Percentiles rank a stretch among this genome's conserved stretches.
Evolutionary conservation across 2,797 vertebrate species (phyloP).

Genomic region (Alauda arvensis): DNA sequence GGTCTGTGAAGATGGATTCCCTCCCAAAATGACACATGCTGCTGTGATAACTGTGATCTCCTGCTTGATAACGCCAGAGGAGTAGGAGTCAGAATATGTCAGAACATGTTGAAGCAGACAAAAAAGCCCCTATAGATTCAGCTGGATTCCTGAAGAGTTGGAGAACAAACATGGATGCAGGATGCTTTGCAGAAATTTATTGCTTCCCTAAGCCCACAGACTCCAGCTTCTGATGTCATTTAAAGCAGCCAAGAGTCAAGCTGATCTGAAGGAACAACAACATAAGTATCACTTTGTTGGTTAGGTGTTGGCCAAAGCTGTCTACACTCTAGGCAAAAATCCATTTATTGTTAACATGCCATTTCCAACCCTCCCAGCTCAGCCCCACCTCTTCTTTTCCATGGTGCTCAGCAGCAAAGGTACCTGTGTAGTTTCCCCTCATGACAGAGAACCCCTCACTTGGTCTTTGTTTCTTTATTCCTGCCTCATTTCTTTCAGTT

Average conservation of each 20-base stretch:
- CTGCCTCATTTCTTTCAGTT: background rate
- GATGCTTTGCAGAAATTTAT: background rate
- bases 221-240: background rate
- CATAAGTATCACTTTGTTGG: background rate
- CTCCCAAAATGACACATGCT: background rate
- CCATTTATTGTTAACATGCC: background rate
- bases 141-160: background rate
- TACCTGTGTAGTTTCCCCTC: background rate
- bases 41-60: background rate
- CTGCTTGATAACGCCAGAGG: background rate
- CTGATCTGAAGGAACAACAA: background rate
- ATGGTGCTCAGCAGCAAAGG: background rate
- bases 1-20: background rate
- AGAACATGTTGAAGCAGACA: background rate
- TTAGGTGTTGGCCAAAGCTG: background rate
- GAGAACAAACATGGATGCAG: background rate
- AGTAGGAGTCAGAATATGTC: background rate
- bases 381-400: background rate
- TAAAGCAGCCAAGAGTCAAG: background rate
- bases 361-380: background rate
- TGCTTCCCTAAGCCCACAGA: background rate
- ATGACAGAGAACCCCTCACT: background rate
- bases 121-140: background rate
- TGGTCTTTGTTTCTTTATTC: background rate
- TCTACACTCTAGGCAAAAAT: background rate